phyloP scores from a whole-genome alignment of 2,113 vertebrate genomes.

The Sorex araneus region DNA sequence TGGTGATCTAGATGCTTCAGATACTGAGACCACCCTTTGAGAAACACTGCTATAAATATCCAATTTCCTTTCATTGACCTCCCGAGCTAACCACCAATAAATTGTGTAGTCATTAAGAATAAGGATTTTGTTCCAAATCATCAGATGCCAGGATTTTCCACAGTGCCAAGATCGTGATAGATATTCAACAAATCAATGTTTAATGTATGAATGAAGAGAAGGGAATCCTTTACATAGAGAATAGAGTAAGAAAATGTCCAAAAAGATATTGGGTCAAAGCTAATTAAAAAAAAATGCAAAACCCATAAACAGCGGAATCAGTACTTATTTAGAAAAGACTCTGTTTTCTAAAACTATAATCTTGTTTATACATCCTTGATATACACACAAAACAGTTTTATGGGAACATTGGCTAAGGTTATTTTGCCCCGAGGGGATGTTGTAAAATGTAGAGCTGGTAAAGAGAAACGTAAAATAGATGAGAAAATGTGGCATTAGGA shows the following conservation, averaged over 20 bases:
- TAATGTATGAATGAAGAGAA: slow-evolving; percentile 25
- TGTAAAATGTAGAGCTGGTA: slow-evolving; percentile 55
- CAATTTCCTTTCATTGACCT: not conserved
- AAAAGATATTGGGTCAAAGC: slow-evolving; percentile 33
- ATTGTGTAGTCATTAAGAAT: not conserved
- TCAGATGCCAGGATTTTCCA: not conserved
- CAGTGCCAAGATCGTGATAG: not conserved
- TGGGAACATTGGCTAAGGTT: slow-evolving; percentile 37
- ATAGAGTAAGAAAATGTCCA: not conserved
- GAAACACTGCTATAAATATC: not conserved
- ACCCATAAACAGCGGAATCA: slow-evolving; percentile 40
- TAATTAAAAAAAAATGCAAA: slow-evolving; percentile 47
- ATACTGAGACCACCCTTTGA: slow-evolving; percentile 1
- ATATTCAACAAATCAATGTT: not conserved
- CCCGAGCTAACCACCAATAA: not conserved
- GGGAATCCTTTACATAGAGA: slow-evolving; percentile 6
- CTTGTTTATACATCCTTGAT: slow-evolving; percentile 63
- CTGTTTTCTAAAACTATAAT: slow-evolving; percentile 63
- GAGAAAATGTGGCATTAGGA: slow-evolving; percentile 23
- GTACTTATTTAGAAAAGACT: slow-evolving; percentile 60
- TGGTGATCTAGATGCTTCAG: not conserved
- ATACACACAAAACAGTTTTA: slow-evolving; percentile 55
- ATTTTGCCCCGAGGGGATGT: slow-evolving; percentile 66
- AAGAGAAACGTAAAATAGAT: slow-evolving; percentile 63
- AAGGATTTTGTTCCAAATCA: slow-evolving; percentile 21